Evolutionary conservation across 2,888 invertebrate genomes (phyloP).

Genomic region (Peribatodes rhomboidaria): DNA sequence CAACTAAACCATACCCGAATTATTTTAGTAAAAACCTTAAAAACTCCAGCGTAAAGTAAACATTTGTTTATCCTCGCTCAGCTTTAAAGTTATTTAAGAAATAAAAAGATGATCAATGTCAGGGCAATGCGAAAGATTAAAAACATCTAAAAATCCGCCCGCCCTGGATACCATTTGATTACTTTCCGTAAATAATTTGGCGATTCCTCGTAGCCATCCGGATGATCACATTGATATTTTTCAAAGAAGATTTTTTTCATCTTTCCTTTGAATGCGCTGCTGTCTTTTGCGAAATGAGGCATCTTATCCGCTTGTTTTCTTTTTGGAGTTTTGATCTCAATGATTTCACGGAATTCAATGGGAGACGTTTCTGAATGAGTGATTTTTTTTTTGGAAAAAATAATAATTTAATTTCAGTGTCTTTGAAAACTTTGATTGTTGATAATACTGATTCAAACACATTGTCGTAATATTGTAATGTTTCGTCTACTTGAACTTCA

Average conservation of each 20-base stretch:
- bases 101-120: conserved; percentile 9
- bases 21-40: background rate
- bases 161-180: conserved; percentile 31
- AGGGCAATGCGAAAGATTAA: conserved; percentile 10
- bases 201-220: conserved; percentile 28
- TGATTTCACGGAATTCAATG: conserved; percentile 12
- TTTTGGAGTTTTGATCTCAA: conserved; percentile 25
- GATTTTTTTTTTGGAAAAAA: background rate
- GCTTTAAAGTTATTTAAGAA: conserved; percentile 1
- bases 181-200: conserved; percentile 36
- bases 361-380: conserved; percentile 1
- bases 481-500: too few relatives aligned
- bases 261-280: conserved; percentile 31
- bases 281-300: conserved; percentile 29
- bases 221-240: conserved; percentile 35
- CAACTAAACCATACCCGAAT: background rate
- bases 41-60: too few relatives aligned
- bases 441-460: too few relatives aligned
- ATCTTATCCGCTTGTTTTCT: conserved; percentile 34
- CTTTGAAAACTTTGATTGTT: too few relatives aligned
- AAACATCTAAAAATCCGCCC: conserved; percentile 12
- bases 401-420: background rate
- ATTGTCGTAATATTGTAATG: too few relatives aligned
- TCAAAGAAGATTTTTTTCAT: conserved; percentile 28
- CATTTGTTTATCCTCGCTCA: background rate